A percentile compares a stretch with the other conserved stretches of the same genome.
phyloP scores from a whole-genome alignment of 1,140 invertebrate genomes.

The Drosophila nigrodunni region DNA sequence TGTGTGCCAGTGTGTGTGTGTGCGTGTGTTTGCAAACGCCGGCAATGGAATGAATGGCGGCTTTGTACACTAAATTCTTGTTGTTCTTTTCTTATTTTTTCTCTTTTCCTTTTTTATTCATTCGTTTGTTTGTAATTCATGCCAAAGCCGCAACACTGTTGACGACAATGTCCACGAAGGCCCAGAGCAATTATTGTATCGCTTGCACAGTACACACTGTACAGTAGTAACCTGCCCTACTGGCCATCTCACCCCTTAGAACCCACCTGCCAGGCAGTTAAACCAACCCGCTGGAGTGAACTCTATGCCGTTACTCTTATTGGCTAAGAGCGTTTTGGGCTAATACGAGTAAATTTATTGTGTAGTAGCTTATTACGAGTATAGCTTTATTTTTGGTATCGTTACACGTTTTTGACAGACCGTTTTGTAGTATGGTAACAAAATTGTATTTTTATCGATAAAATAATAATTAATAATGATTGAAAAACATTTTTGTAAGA shows the following conservation, averaged over 20 bases:
- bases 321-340: constrained; percentile 15
- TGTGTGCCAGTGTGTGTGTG: constrained; percentile 12
- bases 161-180: constrained; percentile 49
- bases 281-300: constrained; percentile 12
- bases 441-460: too few relatives aligned
- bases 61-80: constrained; percentile 65
- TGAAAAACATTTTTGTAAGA: too few relatives aligned
- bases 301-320: constrained; percentile 17
- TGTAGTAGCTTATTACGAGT: not conserved
- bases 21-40: constrained; percentile 54
- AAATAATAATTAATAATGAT: too few relatives aligned
- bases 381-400: not conserved
- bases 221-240: constrained; percentile 8
- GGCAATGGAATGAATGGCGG: constrained; percentile 66
- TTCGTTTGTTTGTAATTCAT: constrained; percentile 64
- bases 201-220: constrained; percentile 53
- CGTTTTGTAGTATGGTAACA: too few relatives aligned
- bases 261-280: not conserved
- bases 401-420: too few relatives aligned
- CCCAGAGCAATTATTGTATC: constrained; percentile 83
- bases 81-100: constrained; percentile 48
- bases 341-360: not conserved
- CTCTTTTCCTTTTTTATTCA: constrained; percentile 17
- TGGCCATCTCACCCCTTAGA: constrained; percentile 15
- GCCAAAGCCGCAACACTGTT: constrained; percentile 71